These are phyloP conservation scores for Pyrgilauda ruficollis DNA, from an alignment of 2,113 vertebrate species.

Conservation along the genomic window DNA sequence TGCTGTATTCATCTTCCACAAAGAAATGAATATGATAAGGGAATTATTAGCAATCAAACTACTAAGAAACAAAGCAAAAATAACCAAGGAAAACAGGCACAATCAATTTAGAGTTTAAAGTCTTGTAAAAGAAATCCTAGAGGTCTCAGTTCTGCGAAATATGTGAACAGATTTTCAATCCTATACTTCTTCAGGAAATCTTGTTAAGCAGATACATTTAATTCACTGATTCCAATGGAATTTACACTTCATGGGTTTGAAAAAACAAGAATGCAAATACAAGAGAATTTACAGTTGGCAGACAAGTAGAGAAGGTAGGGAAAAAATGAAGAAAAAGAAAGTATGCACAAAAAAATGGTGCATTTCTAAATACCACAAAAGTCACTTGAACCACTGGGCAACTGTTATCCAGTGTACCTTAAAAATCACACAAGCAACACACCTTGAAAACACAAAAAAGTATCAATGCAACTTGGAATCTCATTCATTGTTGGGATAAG, in stretches of 20 bases:
- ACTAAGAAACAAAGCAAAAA: background rate
- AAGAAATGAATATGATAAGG: background rate
- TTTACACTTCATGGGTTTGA: background rate
- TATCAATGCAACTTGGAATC: background rate
- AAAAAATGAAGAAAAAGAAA: background rate
- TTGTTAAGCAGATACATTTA: background rate
- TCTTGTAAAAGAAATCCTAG: background rate
- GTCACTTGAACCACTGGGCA: background rate
- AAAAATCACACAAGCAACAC: background rate
- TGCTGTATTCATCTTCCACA: background rate
- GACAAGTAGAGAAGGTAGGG: background rate
- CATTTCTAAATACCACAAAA: background rate
- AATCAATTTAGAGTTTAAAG: background rate
- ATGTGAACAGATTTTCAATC: background rate
- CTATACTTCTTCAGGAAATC: background rate
- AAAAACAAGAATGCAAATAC: background rate
- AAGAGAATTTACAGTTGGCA: background rate
- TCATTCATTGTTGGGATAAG: rapidly evolving
- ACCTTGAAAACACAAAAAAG: background rate
- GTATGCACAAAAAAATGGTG: rapidly evolving
- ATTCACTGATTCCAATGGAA: background rate
- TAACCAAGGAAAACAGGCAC: background rate
- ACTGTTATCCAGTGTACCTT: background rate
- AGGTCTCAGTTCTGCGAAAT: background rate
- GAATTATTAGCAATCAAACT: background rate